Evolutionary conservation across 2,888 invertebrate genomes (phyloP).

Genomic region (Baronia brevicornis): DNA sequence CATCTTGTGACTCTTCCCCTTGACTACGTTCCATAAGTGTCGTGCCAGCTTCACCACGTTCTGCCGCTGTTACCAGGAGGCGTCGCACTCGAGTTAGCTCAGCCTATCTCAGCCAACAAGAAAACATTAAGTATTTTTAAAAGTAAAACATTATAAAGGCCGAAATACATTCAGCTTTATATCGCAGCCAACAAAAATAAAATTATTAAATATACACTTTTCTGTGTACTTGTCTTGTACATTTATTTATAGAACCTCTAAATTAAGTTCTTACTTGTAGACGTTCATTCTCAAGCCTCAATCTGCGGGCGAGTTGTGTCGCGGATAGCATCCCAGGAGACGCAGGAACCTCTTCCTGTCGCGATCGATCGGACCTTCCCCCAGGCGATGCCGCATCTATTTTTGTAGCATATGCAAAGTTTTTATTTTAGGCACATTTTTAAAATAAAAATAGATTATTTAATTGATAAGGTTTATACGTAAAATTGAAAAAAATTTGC

Average conservation of each 20-base stretch:
- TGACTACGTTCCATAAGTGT: slow-evolving; percentile 73
- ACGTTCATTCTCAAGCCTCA: slow-evolving; percentile 86
- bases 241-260: background rate
- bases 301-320: slow-evolving; percentile 75
- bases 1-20: slow-evolving; percentile 64
- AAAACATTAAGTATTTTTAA: slow-evolving; percentile 5
- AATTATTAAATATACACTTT: no score
- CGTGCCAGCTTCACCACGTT: slow-evolving; percentile 71
- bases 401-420: no score
- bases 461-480: background rate
- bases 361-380: slow-evolving; percentile 62
- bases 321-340: slow-evolving; percentile 74
- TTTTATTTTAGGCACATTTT: no score
- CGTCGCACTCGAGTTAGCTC: slow-evolving; percentile 82
- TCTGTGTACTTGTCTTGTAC: no score
- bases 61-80: slow-evolving; percentile 78
- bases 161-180: slow-evolving; percentile 2
- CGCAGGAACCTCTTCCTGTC: slow-evolving; percentile 65
- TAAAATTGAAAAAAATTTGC: background rate
- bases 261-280: slow-evolving; percentile 55
- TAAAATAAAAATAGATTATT: no score
- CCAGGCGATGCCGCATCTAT: slow-evolving; percentile 61
- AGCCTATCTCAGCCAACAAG: slow-evolving; percentile 70
- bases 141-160: no score
- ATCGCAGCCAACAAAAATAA: slow-evolving; percentile 7